Evolutionary conservation across 2,113 vertebrate genomes (phyloP), one percentile per base, ranked within the genome.

Genomic region (Nycticorax nycticorax): DNA sequence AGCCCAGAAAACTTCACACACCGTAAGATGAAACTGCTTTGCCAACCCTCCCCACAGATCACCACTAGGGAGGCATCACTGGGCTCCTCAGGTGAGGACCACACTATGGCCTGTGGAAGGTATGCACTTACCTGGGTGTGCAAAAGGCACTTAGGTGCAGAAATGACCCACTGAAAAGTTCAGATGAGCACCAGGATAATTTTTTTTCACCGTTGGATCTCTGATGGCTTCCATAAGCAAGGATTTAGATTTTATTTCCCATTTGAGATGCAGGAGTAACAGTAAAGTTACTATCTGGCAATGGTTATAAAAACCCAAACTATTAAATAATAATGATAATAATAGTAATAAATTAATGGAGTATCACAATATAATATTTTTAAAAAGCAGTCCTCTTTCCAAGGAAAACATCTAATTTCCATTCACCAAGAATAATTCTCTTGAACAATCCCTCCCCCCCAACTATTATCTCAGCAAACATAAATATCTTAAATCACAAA

Each of bases 51-150:
- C 16, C 27, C 7, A 19, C 30, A 10, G 7, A 32, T 32, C 10
- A 7, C 28, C 32, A 17, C 28, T 19, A 4, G 17, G 16, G 28
- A 55, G 28, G 53, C 28, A 32, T 9, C 9, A 4, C 10, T 6
- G 9, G 4, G 7, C 3, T 7, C 23, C 35, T n/a, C 48, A 50
- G 22, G 23, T 32, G 1, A 6, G 7, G 39, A 72, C 10, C 7
- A 6, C 5, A 4, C 16, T 22, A 5, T 1, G 16, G 14, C 16
- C 14, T n/a, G 33, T 16, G n/a, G 9, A 14, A 50, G 14, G 60
- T 8, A 17, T 10, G 7, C 2, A 2, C 2, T 64, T 33, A 9
- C 1, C 14, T 26, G 24, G 10, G 4, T 17, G 16, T 35, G 5
- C 8, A 52, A 71, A 83, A 83, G 11, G 7, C 21, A 24, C 3